Conservation (phyloP, 2,888 invertebrate genomes). For the Caenorhabditis sulstoni region DNA sequence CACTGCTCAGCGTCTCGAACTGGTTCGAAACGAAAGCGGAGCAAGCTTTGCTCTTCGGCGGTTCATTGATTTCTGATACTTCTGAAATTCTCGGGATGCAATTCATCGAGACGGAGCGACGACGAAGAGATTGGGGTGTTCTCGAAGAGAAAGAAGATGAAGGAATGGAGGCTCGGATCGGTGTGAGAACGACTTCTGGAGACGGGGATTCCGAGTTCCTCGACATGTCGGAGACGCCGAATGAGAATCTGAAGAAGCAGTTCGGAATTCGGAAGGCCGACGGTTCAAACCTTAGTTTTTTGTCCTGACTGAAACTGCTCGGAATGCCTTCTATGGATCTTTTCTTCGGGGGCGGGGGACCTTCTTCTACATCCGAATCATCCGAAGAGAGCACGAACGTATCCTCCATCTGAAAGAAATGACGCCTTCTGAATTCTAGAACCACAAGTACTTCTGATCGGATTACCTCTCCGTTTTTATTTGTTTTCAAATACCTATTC, state of each 20-base stretch:
- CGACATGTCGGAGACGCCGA: conserved; percentile 26
- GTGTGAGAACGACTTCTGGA: too few relatives aligned
- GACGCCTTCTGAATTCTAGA: not conserved
- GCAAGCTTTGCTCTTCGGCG: conserved; percentile 31
- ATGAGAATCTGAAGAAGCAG: conserved; percentile 33
- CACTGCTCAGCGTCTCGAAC: conserved; percentile 3
- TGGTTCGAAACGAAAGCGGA: conserved; percentile 36
- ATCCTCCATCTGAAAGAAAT: conserved; percentile 19
- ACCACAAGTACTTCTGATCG: not conserved
- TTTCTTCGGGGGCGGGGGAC: conserved; percentile 18
- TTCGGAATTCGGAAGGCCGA: not conserved
- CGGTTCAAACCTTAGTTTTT: conserved; percentile 12
- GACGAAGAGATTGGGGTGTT: conserved; percentile 26
- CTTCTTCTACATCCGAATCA: conserved; percentile 8
- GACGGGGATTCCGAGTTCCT: not conserved
- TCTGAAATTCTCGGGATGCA: conserved; percentile 3
- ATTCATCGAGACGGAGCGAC: conserved; percentile 47
- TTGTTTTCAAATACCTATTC: not conserved
- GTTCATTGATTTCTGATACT: conserved; percentile 4
- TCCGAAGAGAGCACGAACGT: conserved; percentile 46
- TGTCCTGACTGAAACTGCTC: conserved; percentile 23
- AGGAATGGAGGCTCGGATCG: not conserved
- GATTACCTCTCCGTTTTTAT: not conserved
- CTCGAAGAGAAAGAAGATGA: not conserved
- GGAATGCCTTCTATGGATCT: conserved; percentile 51